Base-by-base conservation (phyloP, 2,113 vertebrate genomes). In the Osmerus mordax region DNA sequence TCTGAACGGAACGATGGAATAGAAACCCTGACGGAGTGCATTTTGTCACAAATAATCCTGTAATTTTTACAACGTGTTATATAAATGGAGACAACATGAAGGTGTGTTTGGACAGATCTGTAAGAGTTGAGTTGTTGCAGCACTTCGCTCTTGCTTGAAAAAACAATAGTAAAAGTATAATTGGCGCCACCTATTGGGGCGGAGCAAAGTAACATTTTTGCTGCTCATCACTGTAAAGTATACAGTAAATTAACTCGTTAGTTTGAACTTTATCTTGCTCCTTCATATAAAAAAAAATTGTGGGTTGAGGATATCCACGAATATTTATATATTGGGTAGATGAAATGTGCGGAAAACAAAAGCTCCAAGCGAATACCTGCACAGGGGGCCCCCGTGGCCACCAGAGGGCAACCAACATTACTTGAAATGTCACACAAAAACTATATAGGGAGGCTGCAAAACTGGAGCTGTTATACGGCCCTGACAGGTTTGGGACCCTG, bases 1-100 rank as follows among this genome's bases (percentile, higher is more conserved):
- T 97, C 96, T 21, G 93, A 94, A 67, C 96, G 95, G 84, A 98
- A 98, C 62, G 96, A 97, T 62, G 96, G 96, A 51, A 98, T 96
- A 78, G 87, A 95, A 77, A 98, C 93, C 85, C 94, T 91, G 71
- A 92, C 77, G 0, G 86, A 81, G 78, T 91, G 89, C 93, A 94
- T 94, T 21, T 67, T 77, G 36, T 52, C 41, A 56, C 68, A 56
- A 51, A 16, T 47, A 47, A 47, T 47, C 41, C 41, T 47, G 41
- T 47, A 47, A 47, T 47, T 47, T 9, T 47, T 11, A 9, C 41
- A 67, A 68, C 15, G 6, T 23, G 3, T 5, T 18, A 54, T 6
- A 64, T 29, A 64, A 29, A 13, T 16, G 15, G 14, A 11, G 28
- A 28, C 13, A 15, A 64, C 32, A 16, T 51, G n/a, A 21, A 12